Percentiles rank a stretch among this genome's conserved stretches.
Conservation (phyloP, 2,113 vertebrate species). For the Phodopus roborovskii region DNA sequence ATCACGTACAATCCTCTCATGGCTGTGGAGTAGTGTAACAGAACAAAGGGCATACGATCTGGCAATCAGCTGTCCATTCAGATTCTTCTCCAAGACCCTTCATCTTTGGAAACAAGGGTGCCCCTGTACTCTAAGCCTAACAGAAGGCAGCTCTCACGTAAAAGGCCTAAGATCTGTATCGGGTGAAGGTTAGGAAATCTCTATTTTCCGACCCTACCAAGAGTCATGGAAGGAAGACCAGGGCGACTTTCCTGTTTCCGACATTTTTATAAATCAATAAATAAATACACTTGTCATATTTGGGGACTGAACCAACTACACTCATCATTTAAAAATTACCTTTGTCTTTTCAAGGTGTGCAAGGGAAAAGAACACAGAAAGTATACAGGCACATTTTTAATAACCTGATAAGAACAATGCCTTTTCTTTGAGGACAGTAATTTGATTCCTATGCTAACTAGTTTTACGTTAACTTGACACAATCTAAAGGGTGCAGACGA, state of each 20-base stretch:
- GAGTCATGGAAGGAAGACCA: background rate
- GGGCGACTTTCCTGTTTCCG: background rate
- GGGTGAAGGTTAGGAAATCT: background rate
- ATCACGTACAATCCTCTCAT: background rate
- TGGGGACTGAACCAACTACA: background rate
- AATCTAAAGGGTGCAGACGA: background rate
- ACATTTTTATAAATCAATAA: background rate
- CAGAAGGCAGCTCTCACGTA: background rate
- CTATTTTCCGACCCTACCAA: background rate
- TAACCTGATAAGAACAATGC: background rate
- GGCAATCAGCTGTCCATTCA: background rate
- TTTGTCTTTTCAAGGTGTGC: conserved; percentile 33
- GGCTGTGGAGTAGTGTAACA: background rate
- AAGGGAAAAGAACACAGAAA: background rate
- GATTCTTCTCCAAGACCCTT: background rate
- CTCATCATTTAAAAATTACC: conserved; percentile 6
- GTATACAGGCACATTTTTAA: background rate
- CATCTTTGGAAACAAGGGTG: background rate
- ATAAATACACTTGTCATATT: background rate
- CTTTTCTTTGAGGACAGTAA: background rate
- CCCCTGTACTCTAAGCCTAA: background rate
- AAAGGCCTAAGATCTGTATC: background rate
- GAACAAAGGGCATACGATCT: background rate
- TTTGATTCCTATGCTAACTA: background rate
- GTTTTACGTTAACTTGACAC: background rate